Evolutionary conservation across 2,888 invertebrate genomes (phyloP).

Genomic region (Cerceris ruficornis): DNA sequence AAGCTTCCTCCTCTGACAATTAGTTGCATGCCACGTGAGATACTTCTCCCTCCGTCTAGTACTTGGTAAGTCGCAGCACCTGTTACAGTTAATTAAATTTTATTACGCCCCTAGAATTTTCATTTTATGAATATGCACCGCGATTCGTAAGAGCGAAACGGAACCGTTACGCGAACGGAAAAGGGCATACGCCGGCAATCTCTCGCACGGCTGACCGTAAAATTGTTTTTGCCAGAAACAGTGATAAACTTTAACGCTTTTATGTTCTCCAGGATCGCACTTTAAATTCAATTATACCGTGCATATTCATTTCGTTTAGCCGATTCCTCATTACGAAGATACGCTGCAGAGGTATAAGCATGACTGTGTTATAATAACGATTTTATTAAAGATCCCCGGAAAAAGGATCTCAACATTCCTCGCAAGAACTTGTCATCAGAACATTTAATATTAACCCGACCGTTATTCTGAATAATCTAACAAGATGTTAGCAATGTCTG

Average conservation of each 20-base stretch:
- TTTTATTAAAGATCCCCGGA: no score
- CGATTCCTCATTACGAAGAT: no score
- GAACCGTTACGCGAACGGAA: conserved; percentile 13
- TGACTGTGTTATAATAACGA: no score
- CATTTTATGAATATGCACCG: conserved; percentile 25
- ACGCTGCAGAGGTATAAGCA: no score
- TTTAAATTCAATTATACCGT: neutral
- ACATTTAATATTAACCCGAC: no score
- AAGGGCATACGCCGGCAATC: conserved; percentile 6
- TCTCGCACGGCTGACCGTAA: conserved; percentile 1
- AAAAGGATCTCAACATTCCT: no score
- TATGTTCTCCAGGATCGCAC: neutral
- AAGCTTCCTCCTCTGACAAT: conserved; percentile 34
- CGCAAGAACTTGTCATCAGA: no score
- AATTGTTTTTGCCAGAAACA: conserved; percentile 1
- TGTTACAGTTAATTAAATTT: conserved; percentile 57
- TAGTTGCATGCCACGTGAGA: conserved; percentile 30
- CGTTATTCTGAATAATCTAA: no score
- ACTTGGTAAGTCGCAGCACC: conserved; percentile 49
- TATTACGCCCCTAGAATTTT: conserved; percentile 38
- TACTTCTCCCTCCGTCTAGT: conserved; percentile 16
- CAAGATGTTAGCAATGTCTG: no score
- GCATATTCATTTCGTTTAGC: no score
- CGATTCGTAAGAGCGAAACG: conserved; percentile 12
- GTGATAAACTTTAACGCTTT: conserved; percentile 1